Conservation (phyloP, 2,888 invertebrate genomes). For the Dynastes maya region DNA sequence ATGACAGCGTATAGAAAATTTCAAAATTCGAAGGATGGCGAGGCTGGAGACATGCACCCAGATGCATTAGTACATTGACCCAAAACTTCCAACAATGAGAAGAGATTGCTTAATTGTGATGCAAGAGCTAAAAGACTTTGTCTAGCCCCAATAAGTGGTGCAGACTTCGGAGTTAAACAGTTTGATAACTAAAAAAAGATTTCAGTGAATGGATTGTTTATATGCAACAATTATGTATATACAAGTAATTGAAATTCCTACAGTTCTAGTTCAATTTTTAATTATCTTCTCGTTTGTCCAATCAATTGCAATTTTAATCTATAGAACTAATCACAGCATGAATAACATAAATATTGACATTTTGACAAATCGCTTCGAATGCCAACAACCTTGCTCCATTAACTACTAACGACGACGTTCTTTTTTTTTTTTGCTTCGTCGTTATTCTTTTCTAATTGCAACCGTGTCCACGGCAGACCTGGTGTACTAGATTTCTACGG, state of each 20-base stretch:
- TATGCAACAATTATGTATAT: neutral
- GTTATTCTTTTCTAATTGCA: constrained; percentile 28
- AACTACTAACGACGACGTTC: constrained; percentile 6
- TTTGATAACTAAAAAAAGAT: neutral
- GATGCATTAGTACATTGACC: too few relatives aligned
- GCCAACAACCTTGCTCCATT: constrained; percentile 32
- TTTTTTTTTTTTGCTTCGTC: constrained; percentile 28
- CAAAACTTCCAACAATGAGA: too few relatives aligned
- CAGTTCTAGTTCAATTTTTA: neutral
- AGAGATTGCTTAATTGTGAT: too few relatives aligned
- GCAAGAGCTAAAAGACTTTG: too few relatives aligned
- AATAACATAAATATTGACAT: constrained; percentile 23
- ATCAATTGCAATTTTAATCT: neutral
- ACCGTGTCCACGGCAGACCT: constrained; percentile 7
- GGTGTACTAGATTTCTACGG: constrained; percentile 38
- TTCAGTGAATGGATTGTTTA: neutral
- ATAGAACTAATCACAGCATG: neutral
- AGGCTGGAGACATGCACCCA: too few relatives aligned
- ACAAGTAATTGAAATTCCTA: neutral
- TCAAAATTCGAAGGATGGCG: too few relatives aligned
- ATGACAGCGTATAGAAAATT: too few relatives aligned
- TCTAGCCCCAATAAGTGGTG: too few relatives aligned
- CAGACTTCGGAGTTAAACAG: too few relatives aligned
- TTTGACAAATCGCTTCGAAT: constrained; percentile 36
- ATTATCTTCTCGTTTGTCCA: neutral